Evolutionary conservation across 2,113 vertebrate species (phyloP).

Genomic region (Syrmaticus mikado): DNA sequence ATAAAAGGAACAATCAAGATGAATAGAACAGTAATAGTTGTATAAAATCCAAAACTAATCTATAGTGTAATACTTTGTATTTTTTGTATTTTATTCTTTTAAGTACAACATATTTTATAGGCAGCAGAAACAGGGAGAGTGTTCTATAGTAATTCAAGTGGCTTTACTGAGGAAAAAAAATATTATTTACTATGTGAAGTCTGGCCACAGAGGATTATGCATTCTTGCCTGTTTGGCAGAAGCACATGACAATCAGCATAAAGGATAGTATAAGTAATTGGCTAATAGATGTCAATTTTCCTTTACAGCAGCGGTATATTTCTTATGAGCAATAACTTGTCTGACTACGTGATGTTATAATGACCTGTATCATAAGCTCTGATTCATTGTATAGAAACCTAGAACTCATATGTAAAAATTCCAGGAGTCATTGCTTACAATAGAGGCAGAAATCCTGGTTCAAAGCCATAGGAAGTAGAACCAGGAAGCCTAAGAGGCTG

Average conservation of each 20-base stretch:
- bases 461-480: constrained; percentile 25
- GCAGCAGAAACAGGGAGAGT: not conserved
- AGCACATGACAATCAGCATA: not conserved
- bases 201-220: not conserved
- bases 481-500: constrained; percentile 13
- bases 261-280: constrained; percentile 21
- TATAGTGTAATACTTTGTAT: not conserved
- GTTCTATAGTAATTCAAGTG: not conserved
- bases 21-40: not conserved
- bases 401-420: constrained; percentile 11
- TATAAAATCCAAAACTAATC: not conserved
- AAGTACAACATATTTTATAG: not conserved
- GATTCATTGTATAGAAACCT: constrained; percentile 51
- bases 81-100: not conserved
- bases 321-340: constrained; percentile 34
- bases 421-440: not conserved
- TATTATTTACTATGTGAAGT: not conserved
- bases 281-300: constrained; percentile 1
- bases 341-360: constrained; percentile 39
- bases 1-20: not conserved
- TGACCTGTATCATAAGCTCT: constrained; percentile 25
- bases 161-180: not conserved
- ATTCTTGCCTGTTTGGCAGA: not conserved
- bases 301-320: constrained; percentile 16
- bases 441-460: not conserved